These are phyloP conservation scores for Seriola dumerili DNA, from an alignment of 2,113 vertebrate species.

Conservation along the genomic window DNA sequence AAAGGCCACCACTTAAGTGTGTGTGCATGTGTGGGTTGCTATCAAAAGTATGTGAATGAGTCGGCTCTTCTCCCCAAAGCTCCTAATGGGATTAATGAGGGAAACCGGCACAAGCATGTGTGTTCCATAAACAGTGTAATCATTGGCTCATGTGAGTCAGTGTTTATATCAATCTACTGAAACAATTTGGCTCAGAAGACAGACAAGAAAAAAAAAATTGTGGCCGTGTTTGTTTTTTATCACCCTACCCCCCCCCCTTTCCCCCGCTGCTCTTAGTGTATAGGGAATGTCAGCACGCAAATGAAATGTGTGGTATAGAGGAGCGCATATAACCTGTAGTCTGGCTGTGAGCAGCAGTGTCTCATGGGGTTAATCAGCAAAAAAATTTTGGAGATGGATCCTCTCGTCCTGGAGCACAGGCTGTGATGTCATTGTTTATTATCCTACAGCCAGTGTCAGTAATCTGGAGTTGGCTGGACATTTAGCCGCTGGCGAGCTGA, in stretches of 20 bases:
- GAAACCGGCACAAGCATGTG: conserved; percentile 72
- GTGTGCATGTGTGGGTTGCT: conserved; percentile 33
- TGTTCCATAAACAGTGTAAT: conserved; percentile 82
- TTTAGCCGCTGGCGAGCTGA: conserved; percentile 51
- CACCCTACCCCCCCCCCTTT: conserved; percentile 5
- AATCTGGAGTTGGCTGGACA: conserved; percentile 67
- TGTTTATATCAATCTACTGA: conserved; percentile 80
- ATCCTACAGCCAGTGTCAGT: conserved; percentile 71
- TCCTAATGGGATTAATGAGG: conserved; percentile 84
- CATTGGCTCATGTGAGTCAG: conserved; percentile 76
- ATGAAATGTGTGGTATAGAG: conserved; percentile 35
- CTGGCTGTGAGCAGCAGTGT: conserved; percentile 20
- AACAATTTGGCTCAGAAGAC: conserved; percentile 73
- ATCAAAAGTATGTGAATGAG: conserved; percentile 62
- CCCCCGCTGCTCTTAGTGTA: conserved; percentile 31
- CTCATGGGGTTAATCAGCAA: conserved; percentile 83
- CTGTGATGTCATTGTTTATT: conserved; percentile 83
- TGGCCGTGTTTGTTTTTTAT: conserved; percentile 71
- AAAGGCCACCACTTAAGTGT: conserved; percentile 40
- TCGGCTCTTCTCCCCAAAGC: conserved; percentile 55
- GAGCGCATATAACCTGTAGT: conserved; percentile 52
- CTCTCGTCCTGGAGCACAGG: conserved; percentile 41
- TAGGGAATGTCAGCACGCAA: conserved; percentile 54
- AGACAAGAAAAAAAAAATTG: conserved; percentile 52
- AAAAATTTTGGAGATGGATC: conserved; percentile 71